A percentile compares a stretch with the other conserved stretches of the same genome.
Evolutionary conservation across 2,888 invertebrate genomes (phyloP).

Genomic region (Agriotes lineatus): DNA sequence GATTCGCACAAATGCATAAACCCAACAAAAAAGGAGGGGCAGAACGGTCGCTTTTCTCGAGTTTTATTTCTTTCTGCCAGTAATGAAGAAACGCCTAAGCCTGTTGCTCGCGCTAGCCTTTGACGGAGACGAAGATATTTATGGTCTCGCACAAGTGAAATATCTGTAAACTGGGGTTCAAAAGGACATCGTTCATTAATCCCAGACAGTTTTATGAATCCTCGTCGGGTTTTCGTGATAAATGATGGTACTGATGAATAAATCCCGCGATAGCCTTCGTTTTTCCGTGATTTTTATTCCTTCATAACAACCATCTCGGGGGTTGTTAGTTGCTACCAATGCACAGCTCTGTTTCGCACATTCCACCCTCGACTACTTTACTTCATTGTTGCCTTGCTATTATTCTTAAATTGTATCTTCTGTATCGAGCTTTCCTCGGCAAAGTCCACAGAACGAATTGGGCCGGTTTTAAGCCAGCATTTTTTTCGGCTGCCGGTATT

Average conservation of each 20-base stretch:
- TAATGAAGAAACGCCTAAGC: constrained; percentile 12
- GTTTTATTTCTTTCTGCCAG: neutral
- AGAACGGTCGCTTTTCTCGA: neutral
- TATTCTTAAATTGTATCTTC: neutral
- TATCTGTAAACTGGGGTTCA: constrained; percentile 20
- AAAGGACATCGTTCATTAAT: constrained; percentile 29
- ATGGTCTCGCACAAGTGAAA: constrained; percentile 1
- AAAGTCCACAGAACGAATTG: neutral
- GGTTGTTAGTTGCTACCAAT: neutral
- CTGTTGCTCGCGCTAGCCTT: constrained; percentile 9
- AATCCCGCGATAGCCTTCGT: constrained; percentile 10
- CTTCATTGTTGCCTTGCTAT: neutral
- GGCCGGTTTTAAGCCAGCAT: neutral
- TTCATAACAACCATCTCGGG: neutral
- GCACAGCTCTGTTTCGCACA: neutral
- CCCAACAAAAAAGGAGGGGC: neutral
- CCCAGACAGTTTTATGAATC: constrained; percentile 32
- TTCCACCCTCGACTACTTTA: neutral
- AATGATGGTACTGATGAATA: constrained; percentile 10
- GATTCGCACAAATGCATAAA: too few species aligned
- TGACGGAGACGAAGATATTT: constrained; percentile 6
- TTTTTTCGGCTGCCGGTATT: neutral
- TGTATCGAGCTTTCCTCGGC: neutral
- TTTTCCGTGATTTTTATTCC: constrained; percentile 12
- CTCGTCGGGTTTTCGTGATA: constrained; percentile 20